Evolutionary conservation across 2,888 invertebrate genomes (phyloP).

Genomic region (Folsomia candida): DNA sequence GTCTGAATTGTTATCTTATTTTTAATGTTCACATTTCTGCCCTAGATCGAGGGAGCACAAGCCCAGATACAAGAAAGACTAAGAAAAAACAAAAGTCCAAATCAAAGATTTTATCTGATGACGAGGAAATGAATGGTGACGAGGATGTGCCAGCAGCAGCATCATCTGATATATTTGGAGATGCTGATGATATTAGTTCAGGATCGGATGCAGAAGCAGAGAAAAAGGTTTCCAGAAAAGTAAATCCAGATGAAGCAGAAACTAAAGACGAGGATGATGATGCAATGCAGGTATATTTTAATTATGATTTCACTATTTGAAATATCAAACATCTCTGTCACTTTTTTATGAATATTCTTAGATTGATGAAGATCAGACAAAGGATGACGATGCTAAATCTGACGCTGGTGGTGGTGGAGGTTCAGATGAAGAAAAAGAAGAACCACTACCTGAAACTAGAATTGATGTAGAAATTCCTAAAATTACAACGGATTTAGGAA

Average conservation of each 20-base stretch:
- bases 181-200: slow-evolving; percentile 85
- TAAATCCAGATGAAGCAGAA: slow-evolving; percentile 34
- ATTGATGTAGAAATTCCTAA: slow-evolving; percentile 97
- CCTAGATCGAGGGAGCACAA: not conserved
- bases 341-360: no score
- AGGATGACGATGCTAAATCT: slow-evolving; percentile 54
- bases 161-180: slow-evolving; percentile 85
- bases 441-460: slow-evolving; percentile 83
- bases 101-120: slow-evolving; percentile 67
- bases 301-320: not conserved
- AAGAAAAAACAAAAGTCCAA: slow-evolving; percentile 19
- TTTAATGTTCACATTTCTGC: not conserved
- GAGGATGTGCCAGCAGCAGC: slow-evolving; percentile 58
- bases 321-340: no score
- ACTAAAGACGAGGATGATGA: slow-evolving; percentile 26
- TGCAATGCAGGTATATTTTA: slow-evolving; percentile 19
- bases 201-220: slow-evolving; percentile 62
- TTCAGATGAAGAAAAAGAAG: slow-evolving; percentile 55
- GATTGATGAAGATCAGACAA: slow-evolving; percentile 58
- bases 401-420: slow-evolving; percentile 42
- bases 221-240: slow-evolving; percentile 52
- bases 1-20: not conserved
- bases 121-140: slow-evolving; percentile 56
- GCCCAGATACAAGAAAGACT: not conserved
- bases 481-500: slow-evolving; percentile 87